Base-by-base conservation (phyloP, 1,140 invertebrate genomes). In the Halictus rubicundus region DNA sequence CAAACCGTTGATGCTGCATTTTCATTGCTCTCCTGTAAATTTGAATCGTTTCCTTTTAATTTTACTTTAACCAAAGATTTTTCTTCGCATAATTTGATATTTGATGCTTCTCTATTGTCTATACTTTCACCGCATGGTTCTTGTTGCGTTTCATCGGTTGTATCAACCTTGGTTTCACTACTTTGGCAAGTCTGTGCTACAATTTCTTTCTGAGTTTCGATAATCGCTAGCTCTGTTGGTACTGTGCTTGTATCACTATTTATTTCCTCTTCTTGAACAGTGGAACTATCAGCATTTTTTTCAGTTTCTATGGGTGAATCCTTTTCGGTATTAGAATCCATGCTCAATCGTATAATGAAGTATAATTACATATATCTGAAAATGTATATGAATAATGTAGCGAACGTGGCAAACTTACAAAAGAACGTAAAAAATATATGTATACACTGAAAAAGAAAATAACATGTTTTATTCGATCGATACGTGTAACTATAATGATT, bases 281-380 rank as follows among this genome's bases (percentile, higher is more conserved):
- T 57, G 32, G 8, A 42, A 59, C 25, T 68, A 57, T 82, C 61
- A 32, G 5, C 25, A 63, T 79, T 57, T 60, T 60, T 46, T 37
- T 84, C 68, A 69, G 42, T 74, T n/a, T 83, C 21, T 1, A n/a
- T 54, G 0, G 16, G 10, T 46, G 57, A 71, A 63, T 81, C 73
- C 12, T 59, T 23, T 39, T 84, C 63, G 39, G 64, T 25, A 52
- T 64, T 57, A 14, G 60, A 32, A 57, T 85, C 83, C 83, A 86
- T 86, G 23, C 6, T 84, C 23, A 57, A n/a, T 77, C 69, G 61
- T 69, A 23, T 57, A 57, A 57, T 21, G 6, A 21, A n/a, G 21
- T 57, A 52, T 42, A 25, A 21, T 70, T 52, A 39, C 37, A 54
- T 27, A 1, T 52, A 70, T 49, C 8, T 59, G 27, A 3, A 37